Percentiles rank a stretch among this genome's conserved stretches.
Evolutionary conservation across 2,113 vertebrate species (phyloP).

Genomic region (Passer montanus): DNA sequence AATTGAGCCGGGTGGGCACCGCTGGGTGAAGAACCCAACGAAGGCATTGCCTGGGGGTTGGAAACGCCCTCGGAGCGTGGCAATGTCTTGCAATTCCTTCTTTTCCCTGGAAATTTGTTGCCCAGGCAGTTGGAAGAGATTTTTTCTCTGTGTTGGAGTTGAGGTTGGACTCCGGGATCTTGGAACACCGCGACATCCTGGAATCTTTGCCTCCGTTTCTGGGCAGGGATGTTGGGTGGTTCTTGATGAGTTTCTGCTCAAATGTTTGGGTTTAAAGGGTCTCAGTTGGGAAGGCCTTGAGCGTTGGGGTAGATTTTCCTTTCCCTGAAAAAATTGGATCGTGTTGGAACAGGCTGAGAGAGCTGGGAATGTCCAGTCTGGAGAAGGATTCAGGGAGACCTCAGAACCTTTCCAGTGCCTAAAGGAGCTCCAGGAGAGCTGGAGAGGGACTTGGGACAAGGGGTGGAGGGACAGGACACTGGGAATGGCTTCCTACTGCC

Average conservation of each 20-base stretch:
- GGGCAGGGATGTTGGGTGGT: background rate
- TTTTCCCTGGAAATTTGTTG: background rate
- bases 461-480: background rate
- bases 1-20: background rate
- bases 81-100: background rate
- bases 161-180: fast-evolving
- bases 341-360: background rate
- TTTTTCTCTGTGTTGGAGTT: fast-evolving
- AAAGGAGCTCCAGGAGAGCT: background rate
- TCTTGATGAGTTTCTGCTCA: background rate
- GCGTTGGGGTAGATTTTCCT: background rate
- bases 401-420: background rate
- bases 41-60: fast-evolving
- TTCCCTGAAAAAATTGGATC: background rate
- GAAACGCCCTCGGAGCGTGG: fast-evolving
- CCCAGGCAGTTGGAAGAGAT: background rate
- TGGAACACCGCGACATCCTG: fast-evolving
- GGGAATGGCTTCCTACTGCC: background rate
- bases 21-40: background rate
- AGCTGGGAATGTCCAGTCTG: background rate
- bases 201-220: background rate
- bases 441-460: background rate
- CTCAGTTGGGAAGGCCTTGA: no score
- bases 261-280: background rate
- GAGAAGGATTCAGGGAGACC: fast-evolving